Conservation (phyloP, 2,888 invertebrate species). For the Ptychoptera albimana region DNA sequence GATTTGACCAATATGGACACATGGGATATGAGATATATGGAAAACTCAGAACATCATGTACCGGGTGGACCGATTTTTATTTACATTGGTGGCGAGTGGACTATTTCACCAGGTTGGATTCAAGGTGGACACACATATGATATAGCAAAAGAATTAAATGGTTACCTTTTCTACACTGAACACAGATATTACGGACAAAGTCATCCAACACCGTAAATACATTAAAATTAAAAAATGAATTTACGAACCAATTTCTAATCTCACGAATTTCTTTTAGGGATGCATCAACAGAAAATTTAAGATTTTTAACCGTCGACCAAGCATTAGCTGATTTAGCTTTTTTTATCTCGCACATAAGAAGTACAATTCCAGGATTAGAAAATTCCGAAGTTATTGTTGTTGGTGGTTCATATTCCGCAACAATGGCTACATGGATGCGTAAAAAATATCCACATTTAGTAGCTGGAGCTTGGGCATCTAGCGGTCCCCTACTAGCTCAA, state of each 20-base stretch:
- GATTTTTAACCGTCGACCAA: constrained; percentile 27
- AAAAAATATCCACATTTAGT: constrained; percentile 41
- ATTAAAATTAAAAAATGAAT: neutral
- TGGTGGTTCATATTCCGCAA: constrained; percentile 43
- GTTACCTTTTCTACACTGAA: constrained; percentile 49
- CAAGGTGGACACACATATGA: constrained; percentile 37
- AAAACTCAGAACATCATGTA: constrained; percentile 26
- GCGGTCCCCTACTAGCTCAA: constrained; percentile 40
- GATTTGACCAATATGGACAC: neutral
- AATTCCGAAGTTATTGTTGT: constrained; percentile 31
- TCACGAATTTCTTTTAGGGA: no score
- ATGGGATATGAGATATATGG: constrained; percentile 29
- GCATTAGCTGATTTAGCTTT: constrained; percentile 30
- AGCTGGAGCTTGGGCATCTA: constrained; percentile 40
- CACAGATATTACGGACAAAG: constrained; percentile 60
- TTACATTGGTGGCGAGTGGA: constrained; percentile 55
- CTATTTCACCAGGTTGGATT: constrained; percentile 38
- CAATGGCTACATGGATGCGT: constrained; percentile 42
- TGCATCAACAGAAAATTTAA: constrained; percentile 18
- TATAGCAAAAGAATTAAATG: constrained; percentile 34
- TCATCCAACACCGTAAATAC: constrained; percentile 41
- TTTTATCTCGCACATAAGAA: constrained; percentile 18
- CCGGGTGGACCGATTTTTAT: constrained; percentile 37
- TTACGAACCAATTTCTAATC: no score
- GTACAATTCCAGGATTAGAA: constrained; percentile 14